Conservation (phyloP, 2,888 invertebrate genomes). For the Thymelicus acteon region DNA sequence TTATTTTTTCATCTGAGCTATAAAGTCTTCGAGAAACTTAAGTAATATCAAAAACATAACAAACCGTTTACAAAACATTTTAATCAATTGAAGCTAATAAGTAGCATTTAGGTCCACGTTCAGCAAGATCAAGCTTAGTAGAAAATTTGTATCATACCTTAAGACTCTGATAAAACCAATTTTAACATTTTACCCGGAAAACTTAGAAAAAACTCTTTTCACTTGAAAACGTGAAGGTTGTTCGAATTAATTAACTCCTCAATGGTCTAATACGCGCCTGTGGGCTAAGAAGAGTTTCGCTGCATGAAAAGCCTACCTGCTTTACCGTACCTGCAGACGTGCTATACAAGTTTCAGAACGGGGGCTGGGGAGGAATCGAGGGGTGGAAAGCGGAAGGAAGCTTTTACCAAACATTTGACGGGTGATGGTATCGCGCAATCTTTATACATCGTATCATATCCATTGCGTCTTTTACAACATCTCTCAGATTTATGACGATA, state of each 20-base stretch:
- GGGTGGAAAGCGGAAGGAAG: slow-evolving; percentile 41
- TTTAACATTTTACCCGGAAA: slow-evolving; percentile 2
- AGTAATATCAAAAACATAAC: too few species aligned
- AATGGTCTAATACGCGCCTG: slow-evolving; percentile 48
- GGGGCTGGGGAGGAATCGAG: slow-evolving; percentile 48
- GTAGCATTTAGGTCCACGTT: neutral
- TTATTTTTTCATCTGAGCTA: too few species aligned
- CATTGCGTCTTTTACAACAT: slow-evolving; percentile 46
- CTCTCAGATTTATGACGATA: neutral
- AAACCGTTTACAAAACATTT: too few species aligned
- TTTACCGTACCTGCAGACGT: slow-evolving; percentile 59
- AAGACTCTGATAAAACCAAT: neutral
- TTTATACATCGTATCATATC: slow-evolving; percentile 23
- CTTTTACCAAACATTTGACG: slow-evolving; percentile 33
- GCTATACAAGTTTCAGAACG: slow-evolving; percentile 69
- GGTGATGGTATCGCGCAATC: slow-evolving; percentile 15
- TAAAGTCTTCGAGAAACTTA: too few species aligned
- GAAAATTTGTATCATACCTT: neutral
- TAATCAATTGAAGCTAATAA: too few species aligned
- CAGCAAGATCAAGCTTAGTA: neutral
- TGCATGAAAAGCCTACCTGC: slow-evolving; percentile 71
- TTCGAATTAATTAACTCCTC: slow-evolving; percentile 55
- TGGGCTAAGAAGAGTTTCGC: slow-evolving; percentile 51
- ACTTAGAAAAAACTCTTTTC: slow-evolving; percentile 17
- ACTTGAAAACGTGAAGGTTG: slow-evolving; percentile 21